These are phyloP conservation scores for Macrotrachela quadricornifera DNA, from an alignment of 1,140 invertebrate genomes.

Conservation along the genomic window DNA sequence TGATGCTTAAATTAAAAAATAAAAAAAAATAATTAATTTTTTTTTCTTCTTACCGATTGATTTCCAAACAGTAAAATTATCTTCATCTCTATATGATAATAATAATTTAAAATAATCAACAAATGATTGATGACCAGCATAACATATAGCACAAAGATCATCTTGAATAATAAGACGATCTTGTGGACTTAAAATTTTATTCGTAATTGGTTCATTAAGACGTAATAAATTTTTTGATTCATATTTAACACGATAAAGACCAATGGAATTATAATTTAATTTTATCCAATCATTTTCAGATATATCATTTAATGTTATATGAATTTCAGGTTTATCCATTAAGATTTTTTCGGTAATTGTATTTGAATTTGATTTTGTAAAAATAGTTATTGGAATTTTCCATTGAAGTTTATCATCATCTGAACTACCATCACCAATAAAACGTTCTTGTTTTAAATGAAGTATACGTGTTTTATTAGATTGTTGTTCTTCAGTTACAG, in stretches of 20 bases:
- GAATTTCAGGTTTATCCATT: not conserved
- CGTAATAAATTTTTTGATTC: not conserved
- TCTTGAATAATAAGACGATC: slow-evolving; percentile 6
- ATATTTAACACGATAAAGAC: slow-evolving; percentile 4
- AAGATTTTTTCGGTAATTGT: not conserved
- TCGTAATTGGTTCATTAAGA: not conserved
- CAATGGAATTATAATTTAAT: slow-evolving; percentile 3
- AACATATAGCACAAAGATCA: not conserved
- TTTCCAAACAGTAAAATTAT: slow-evolving; percentile 7
- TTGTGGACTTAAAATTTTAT: slow-evolving; percentile 2
- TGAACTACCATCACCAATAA: slow-evolving; percentile 45
- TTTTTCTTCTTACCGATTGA: no score
- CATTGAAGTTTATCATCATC: slow-evolving; percentile 33
- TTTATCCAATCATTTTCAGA: slow-evolving; percentile 6
- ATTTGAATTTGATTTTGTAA: slow-evolving; percentile 1
- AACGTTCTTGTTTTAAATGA: slow-evolving; percentile 57
- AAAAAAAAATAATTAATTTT: no score
- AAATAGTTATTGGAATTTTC: slow-evolving; percentile 49
- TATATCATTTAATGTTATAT: not conserved
- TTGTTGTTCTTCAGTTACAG: slow-evolving; percentile 10
- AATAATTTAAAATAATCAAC: slow-evolving; percentile 5
- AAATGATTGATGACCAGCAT: not conserved
- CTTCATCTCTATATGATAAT: not conserved
- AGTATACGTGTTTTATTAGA: slow-evolving; percentile 39
- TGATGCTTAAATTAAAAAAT: no score